phyloP scores from a whole-genome alignment of 1,140 invertebrate species.

The Wiebesia pumilae region DNA sequence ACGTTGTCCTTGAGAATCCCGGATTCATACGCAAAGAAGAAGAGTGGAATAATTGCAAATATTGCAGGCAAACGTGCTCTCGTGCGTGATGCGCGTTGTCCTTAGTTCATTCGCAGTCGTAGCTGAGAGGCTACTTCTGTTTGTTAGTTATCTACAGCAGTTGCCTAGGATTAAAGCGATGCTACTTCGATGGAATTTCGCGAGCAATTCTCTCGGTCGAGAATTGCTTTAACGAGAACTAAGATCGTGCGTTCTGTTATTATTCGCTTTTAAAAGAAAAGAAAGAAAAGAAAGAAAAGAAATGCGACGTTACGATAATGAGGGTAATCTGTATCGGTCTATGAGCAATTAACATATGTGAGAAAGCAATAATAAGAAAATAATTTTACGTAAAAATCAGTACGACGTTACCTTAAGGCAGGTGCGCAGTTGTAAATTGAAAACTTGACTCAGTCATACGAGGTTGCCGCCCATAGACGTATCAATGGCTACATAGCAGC shows the following conservation, averaged over 20 bases:
- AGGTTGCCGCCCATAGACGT: neutral
- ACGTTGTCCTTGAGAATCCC: too few relatives aligned
- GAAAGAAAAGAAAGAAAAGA: neutral
- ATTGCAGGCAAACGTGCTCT: too few relatives aligned
- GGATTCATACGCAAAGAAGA: too few relatives aligned
- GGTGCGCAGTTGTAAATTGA: neutral
- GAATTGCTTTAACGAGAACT: too few relatives aligned
- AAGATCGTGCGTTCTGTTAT: too few relatives aligned
- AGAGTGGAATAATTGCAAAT: too few relatives aligned
- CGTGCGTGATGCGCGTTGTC: too few relatives aligned
- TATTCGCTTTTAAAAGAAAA: too few relatives aligned
- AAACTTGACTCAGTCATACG: neutral
- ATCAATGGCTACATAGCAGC: slow-evolving; percentile 6
- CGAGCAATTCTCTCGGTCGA: neutral
- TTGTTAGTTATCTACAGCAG: neutral
- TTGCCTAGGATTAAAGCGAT: neutral
- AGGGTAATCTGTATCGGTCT: neutral
- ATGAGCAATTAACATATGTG: neutral
- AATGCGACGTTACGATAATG: too few relatives aligned
- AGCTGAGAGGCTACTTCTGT: neutral
- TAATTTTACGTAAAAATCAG: slow-evolving; percentile 1
- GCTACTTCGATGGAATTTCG: neutral
- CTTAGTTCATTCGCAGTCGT: neutral
- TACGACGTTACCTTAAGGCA: neutral
- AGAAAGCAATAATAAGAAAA: neutral